Evolutionary conservation across 1,140 invertebrate species (phyloP).

Genomic region (Harlomillsia oculata): DNA sequence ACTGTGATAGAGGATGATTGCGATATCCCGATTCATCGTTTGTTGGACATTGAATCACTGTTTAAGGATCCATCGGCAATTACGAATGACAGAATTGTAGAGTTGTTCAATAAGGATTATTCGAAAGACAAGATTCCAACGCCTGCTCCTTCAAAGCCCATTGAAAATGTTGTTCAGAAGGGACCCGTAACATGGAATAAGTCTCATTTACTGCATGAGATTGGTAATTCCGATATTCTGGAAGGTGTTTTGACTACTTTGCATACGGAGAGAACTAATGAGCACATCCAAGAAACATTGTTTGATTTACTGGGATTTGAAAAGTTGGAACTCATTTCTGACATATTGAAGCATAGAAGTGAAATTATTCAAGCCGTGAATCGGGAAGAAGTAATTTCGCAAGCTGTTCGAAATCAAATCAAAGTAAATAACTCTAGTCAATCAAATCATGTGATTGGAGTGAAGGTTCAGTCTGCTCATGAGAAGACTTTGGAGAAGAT

Average conservation of each 20-base stretch:
- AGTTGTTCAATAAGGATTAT: neutral
- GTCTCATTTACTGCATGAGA: conserved; percentile 19
- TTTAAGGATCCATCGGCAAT: neutral
- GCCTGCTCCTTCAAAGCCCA: neutral
- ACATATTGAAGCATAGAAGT: conserved; percentile 59
- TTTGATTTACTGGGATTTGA: conserved; percentile 82
- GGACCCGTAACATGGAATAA: conserved; percentile 24
- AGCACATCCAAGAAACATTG: conserved; percentile 67
- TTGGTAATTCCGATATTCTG: conserved; percentile 47
- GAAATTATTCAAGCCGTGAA: conserved; percentile 24
- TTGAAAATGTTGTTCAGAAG: neutral
- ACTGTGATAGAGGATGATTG: too few relatives aligned
- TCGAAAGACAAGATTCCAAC: neutral
- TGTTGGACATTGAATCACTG: too few relatives aligned
- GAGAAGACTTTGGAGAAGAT: conserved; percentile 72
- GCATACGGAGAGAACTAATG: conserved; percentile 53
- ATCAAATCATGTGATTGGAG: conserved; percentile 30
- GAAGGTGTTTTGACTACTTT: conserved; percentile 51
- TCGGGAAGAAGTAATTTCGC: conserved; percentile 16
- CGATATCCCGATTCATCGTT: too few relatives aligned
- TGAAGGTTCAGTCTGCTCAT: conserved; percentile 62
- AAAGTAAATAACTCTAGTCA: conserved; percentile 16
- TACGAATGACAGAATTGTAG: neutral
- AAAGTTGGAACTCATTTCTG: conserved; percentile 71
- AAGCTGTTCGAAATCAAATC: conserved; percentile 24